Evolutionary conservation across 92 coral and sea anemone species (phyloP).

Genomic region (Umimayanthus kanabou): DNA sequence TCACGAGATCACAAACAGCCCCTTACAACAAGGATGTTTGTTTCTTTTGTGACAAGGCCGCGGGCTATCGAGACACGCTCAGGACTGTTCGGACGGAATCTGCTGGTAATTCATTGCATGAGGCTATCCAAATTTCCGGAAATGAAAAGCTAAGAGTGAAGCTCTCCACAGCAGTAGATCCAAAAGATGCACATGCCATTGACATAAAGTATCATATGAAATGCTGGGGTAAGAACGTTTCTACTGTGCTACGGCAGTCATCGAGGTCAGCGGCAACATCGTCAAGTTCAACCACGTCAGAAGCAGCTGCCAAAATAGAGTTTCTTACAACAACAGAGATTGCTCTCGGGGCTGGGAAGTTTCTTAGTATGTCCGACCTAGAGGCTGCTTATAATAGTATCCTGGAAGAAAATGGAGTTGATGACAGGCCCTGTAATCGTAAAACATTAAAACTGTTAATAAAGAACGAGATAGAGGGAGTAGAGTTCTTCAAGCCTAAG

Average conservation of each 20-base stretch:
- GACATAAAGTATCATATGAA: constrained; percentile 47
- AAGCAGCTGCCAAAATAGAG: constrained; percentile 58
- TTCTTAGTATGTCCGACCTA: constrained; percentile 38
- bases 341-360: constrained; percentile 47
- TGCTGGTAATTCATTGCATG: constrained; percentile 46
- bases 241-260: constrained; percentile 40
- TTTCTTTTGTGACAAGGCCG: constrained; percentile 34
- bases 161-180: constrained; percentile 40
- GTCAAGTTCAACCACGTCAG: constrained; percentile 28
- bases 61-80: constrained; percentile 37
- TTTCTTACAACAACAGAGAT: constrained; percentile 52
- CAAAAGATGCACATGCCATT: constrained; percentile 39
- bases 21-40: no score
- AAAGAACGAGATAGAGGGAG: neutral
- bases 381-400: constrained; percentile 42
- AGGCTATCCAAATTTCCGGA: constrained; percentile 40
- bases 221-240: constrained; percentile 37
- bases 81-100: neutral
- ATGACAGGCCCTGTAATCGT: constrained; percentile 10
- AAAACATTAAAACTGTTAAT: constrained; percentile 35
- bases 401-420: constrained; percentile 35
- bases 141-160: constrained; percentile 34
- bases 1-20: no score
- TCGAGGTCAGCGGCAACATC: constrained; percentile 10
- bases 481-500: constrained; percentile 41